Conservation (phyloP, 2,797 vertebrate genomes). For the Peromyscus nudipes region DNA sequence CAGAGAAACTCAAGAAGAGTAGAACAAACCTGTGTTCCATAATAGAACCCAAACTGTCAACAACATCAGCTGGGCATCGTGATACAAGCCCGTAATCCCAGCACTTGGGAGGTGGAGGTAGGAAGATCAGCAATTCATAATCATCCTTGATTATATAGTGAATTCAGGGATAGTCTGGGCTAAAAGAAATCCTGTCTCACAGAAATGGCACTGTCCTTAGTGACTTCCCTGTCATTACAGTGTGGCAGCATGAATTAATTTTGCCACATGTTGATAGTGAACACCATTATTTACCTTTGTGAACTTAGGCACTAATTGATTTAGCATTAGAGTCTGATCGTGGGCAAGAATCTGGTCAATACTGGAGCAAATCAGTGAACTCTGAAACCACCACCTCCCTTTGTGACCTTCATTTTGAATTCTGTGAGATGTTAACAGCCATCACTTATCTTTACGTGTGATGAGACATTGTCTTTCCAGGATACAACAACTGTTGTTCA, state of each 20-base stretch:
- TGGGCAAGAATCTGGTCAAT: background rate
- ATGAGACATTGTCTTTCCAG: background rate
- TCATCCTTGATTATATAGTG: background rate
- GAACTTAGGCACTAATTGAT: background rate
- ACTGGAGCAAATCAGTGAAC: background rate
- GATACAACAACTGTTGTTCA: background rate
- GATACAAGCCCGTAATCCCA: background rate
- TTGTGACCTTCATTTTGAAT: slow-evolving; percentile 35
- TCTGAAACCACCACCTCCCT: background rate
- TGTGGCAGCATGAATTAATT: background rate
- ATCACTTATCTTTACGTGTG: background rate
- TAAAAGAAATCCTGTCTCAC: background rate
- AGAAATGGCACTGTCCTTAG: background rate
- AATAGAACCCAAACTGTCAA: background rate
- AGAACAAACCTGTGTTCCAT: background rate
- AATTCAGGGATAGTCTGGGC: background rate
- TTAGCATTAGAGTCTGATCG: background rate
- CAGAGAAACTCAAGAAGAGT: background rate
- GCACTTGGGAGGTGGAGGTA: background rate
- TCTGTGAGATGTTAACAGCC: background rate
- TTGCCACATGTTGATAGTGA: background rate
- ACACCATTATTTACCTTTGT: background rate
- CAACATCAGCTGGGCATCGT: background rate
- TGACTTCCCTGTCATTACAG: background rate
- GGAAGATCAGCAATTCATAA: background rate